These are phyloP conservation scores for Parazoanthus darwini DNA, from an alignment of 92 coral and sea anemone species.

Conservation along the genomic window DNA sequence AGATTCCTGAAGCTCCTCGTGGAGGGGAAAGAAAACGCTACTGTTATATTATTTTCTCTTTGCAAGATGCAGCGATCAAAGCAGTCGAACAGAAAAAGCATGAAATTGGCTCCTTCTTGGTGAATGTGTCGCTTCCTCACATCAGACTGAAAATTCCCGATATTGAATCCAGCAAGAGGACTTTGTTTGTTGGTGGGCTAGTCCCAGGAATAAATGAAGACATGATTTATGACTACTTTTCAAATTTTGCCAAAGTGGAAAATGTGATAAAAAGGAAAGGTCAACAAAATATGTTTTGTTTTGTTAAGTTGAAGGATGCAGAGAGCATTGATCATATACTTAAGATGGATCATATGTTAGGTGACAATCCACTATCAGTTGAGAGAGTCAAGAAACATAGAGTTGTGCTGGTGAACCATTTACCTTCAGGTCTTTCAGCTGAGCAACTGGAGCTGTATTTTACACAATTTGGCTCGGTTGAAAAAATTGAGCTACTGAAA, in stretches of 20 bases:
- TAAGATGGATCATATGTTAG: constrained; percentile 24
- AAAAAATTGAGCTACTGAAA: neutral
- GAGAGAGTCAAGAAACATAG: constrained; percentile 25
- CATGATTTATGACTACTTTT: constrained; percentile 16
- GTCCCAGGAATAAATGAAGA: constrained; percentile 20
- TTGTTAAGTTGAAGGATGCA: constrained; percentile 1
- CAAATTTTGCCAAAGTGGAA: constrained; percentile 22
- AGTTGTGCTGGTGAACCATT: constrained; percentile 15
- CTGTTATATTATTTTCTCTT: constrained; percentile 19
- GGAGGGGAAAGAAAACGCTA: neutral
- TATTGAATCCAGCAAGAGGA: constrained; percentile 12
- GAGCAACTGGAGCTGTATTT: constrained; percentile 18
- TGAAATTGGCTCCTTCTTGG: neutral
- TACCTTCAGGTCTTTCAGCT: constrained; percentile 20
- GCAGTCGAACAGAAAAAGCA: constrained; percentile 19
- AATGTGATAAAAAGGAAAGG: constrained; percentile 6
- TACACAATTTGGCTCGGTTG: constrained; percentile 27
- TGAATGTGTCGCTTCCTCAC: neutral
- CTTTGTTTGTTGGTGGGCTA: constrained; percentile 35
- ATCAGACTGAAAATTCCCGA: neutral
- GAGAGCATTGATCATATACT: constrained; percentile 5
- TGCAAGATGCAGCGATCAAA: constrained; percentile 29
- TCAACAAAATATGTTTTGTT: constrained; percentile 1
- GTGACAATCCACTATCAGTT: neutral
- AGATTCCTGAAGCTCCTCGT: neutral